Evolutionary conservation across 1,140 invertebrate species (phyloP).

Genomic region (Brachionus manjavacas): DNA sequence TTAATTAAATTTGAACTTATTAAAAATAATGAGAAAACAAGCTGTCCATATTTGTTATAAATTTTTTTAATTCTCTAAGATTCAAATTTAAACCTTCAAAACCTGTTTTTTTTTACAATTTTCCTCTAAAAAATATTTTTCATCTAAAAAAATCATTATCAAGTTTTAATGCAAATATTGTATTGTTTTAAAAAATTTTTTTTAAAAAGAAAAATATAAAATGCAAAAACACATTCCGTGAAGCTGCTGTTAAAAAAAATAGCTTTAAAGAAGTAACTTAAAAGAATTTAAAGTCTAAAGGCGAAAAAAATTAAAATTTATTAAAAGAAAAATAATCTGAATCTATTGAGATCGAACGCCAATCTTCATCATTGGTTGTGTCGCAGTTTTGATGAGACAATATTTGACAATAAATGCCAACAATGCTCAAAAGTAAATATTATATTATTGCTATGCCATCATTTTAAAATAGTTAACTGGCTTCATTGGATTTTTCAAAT

Average conservation of each 20-base stretch:
- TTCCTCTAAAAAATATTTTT: no score
- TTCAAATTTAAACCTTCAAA: no score
- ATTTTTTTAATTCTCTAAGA: no score
- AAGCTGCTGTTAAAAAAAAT: not conserved
- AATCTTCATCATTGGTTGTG: constrained; percentile 37
- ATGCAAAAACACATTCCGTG: constrained; percentile 17
- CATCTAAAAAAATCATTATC: no score
- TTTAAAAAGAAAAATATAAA: constrained; percentile 1
- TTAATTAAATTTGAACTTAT: no score
- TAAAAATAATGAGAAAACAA: no score
- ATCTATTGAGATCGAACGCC: not conserved
- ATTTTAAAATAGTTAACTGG: not conserved
- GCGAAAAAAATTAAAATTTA: not conserved
- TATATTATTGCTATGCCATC: not conserved
- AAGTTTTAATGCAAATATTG: no score
- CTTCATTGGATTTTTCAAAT: not conserved
- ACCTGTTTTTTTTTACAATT: no score
- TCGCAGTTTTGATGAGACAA: constrained; percentile 12
- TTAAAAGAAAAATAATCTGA: not conserved
- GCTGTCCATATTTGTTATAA: no score
- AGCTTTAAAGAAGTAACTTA: constrained; percentile 25
- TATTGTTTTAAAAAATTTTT: not conserved
- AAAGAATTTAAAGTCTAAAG: not conserved
- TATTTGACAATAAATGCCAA: constrained; percentile 9
- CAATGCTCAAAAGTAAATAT: constrained; percentile 22